Conservation (phyloP, 1,140 invertebrate genomes). For the Kradibia gibbosae region DNA sequence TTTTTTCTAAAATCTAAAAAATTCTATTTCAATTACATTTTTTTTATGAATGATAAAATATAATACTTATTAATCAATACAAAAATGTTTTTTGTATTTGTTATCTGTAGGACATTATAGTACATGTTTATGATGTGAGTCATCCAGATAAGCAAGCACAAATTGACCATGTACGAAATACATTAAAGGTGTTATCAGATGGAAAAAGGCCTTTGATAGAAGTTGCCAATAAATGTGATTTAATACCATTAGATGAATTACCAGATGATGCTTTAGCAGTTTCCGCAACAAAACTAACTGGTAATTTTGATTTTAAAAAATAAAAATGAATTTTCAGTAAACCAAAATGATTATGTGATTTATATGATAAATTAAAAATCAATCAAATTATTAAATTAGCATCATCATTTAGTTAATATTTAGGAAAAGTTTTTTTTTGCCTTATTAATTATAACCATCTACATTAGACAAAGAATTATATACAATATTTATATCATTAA, state of each 20-base stretch:
- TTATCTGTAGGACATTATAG: constrained; percentile 80
- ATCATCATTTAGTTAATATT: no score
- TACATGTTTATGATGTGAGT: constrained; percentile 88
- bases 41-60: no score
- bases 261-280: constrained; percentile 66
- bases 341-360: no score
- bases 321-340: background rate
- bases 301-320: constrained; percentile 54
- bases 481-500: no score
- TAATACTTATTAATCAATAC: background rate
- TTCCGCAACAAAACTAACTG: constrained; percentile 73
- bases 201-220: constrained; percentile 78
- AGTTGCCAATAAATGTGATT: constrained; percentile 89
- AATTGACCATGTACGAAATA: constrained; percentile 80
- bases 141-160: constrained; percentile 84
- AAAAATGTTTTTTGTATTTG: background rate
- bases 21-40: background rate
- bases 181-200: constrained; percentile 75
- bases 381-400: no score
- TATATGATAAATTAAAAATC: no score
- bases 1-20: no score
- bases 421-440: no score
- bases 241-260: constrained; percentile 61
- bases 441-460: no score
- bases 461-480: no score